Evolutionary conservation across 1,140 invertebrate species (phyloP).

Genomic region (Schlechtendalia chinensis): DNA sequence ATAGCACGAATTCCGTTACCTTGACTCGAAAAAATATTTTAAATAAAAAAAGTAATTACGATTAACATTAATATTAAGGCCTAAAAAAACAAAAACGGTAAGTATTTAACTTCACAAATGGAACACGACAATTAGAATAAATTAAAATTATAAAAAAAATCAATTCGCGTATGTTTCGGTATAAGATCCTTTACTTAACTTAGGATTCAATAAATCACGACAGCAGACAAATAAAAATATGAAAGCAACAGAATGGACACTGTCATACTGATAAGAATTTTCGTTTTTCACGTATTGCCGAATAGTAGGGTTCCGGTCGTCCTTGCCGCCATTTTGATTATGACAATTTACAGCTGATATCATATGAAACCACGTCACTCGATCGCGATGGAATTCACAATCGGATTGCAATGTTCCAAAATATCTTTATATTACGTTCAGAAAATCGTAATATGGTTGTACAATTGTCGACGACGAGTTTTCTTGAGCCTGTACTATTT

Average conservation of each 20-base stretch:
- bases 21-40: background rate
- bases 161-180: background rate
- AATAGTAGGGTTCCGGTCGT: slow-evolving; percentile 12
- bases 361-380: background rate
- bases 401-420: too few species aligned
- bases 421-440: too few species aligned
- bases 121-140: background rate
- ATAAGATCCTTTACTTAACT: background rate
- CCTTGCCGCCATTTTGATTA: slow-evolving; percentile 20
- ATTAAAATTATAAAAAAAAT: background rate
- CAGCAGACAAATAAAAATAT: background rate
- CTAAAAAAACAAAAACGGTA: background rate
- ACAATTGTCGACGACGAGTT: too few species aligned
- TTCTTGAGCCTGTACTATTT: too few species aligned
- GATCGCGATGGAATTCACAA: background rate
- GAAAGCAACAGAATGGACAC: slow-evolving; percentile 25
- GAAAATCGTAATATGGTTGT: too few species aligned
- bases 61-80: background rate
- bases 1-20: background rate
- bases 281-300: background rate
- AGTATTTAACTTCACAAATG: background rate
- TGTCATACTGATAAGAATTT: slow-evolving; percentile 30
- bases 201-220: background rate
- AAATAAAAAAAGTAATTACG: background rate
- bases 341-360: background rate